Evolutionary conservation across 2,888 invertebrate species (phyloP).

Genomic region (Alitta virens): DNA sequence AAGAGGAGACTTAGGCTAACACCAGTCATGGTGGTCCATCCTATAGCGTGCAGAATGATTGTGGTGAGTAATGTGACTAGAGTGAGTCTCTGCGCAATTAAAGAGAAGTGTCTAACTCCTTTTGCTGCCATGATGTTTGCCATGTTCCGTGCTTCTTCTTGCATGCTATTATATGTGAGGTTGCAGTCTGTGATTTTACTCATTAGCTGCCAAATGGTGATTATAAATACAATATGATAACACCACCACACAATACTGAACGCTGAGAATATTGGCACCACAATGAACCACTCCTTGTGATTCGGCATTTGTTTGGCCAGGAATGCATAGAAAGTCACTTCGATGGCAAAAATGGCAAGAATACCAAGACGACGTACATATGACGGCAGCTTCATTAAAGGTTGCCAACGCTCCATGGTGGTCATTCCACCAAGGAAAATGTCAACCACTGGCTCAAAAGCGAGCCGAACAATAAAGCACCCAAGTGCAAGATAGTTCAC

Average conservation of each 20-base stretch:
- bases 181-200: conserved; percentile 49
- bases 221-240: conserved; percentile 46
- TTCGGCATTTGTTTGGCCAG: conserved; percentile 40
- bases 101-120: conserved; percentile 54
- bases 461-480: conserved; percentile 45
- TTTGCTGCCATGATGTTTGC: conserved; percentile 50
- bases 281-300: conserved; percentile 57
- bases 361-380: conserved; percentile 36
- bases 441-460: conserved; percentile 45
- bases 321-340: conserved; percentile 36
- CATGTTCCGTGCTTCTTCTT: conserved; percentile 36
- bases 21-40: conserved; percentile 50
- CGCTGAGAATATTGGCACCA: conserved; percentile 50
- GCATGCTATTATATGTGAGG: conserved; percentile 25
- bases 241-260: conserved; percentile 47
- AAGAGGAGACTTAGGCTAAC: conserved; percentile 43
- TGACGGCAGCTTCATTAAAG: conserved; percentile 37
- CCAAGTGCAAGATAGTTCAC: conserved; percentile 41
- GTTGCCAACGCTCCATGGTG: conserved; percentile 49
- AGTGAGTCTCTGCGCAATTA: conserved; percentile 50
- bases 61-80: conserved; percentile 44
- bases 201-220: conserved; percentile 50
- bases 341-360: conserved; percentile 34
- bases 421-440: conserved; percentile 46
- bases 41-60: conserved; percentile 38